phyloP scores from a whole-genome alignment of 2,797 vertebrate genomes.

The Ispidina lecontei region DNA sequence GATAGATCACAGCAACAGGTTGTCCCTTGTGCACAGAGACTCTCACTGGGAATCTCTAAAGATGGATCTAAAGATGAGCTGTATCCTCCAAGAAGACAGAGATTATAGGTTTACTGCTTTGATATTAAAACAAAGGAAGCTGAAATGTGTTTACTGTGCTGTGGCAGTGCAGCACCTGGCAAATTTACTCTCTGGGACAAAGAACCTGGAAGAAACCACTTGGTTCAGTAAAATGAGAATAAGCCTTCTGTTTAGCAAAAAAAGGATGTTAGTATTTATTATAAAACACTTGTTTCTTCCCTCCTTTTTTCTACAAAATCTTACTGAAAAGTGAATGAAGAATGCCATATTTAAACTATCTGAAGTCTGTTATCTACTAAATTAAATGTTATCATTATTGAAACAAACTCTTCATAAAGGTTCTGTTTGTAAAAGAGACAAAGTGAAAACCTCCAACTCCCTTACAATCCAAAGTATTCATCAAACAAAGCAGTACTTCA shows the following conservation, averaged over 20 bases:
- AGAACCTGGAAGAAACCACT: neutral
- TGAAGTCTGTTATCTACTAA: neutral
- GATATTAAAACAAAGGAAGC: neutral
- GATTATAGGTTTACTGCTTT: neutral
- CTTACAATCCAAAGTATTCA: neutral
- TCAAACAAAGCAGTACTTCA: neutral
- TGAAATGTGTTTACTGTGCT: neutral
- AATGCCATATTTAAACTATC: neutral
- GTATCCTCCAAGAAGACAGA: neutral
- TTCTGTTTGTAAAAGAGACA: neutral
- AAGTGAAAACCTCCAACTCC: neutral
- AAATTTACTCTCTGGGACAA: neutral
- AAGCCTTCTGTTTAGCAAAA: neutral
- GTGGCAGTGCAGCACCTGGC: neutral
- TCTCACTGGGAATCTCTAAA: neutral
- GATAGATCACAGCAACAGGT: too few relatives aligned
- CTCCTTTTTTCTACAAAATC: neutral
- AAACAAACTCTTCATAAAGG: conserved; percentile 25
- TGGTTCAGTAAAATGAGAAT: neutral
- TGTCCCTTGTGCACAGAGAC: too few relatives aligned
- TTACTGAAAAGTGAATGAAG: neutral
- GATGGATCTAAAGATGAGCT: neutral
- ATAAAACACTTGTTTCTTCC: neutral
- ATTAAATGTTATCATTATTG: conserved; percentile 56
- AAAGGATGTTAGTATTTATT: neutral